These are phyloP conservation scores for Pygmarrhopalites habei DNA, from an alignment of 1,140 invertebrate species.

Conservation along the genomic window DNA sequence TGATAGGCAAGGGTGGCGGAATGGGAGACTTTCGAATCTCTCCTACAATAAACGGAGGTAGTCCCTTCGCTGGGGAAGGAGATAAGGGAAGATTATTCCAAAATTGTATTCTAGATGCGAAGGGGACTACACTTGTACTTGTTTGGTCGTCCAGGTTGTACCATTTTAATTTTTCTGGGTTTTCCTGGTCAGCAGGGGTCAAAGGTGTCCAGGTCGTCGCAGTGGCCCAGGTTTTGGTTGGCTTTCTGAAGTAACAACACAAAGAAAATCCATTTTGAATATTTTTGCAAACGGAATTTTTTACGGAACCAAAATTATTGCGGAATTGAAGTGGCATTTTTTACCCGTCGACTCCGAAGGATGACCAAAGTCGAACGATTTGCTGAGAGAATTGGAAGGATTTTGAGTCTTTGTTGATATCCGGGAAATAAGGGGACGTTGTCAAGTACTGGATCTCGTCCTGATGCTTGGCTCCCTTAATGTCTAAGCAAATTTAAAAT, in stretches of 20 bases:
- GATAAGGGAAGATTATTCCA: slow-evolving; percentile 1
- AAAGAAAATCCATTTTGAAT: not conserved
- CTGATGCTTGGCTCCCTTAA: slow-evolving; percentile 9
- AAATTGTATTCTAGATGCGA: not conserved
- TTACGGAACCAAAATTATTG: not conserved
- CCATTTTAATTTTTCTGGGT: too few species aligned
- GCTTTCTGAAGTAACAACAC: not conserved
- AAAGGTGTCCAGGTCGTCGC: not conserved
- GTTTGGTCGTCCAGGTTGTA: not conserved
- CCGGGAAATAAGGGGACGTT: slow-evolving; percentile 10
- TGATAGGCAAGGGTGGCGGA: not conserved
- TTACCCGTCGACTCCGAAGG: slow-evolving; percentile 32
- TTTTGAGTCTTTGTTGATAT: slow-evolving; percentile 21
- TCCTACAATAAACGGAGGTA: not conserved
- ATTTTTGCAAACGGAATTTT: not conserved
- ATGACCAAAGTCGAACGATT: slow-evolving; percentile 23
- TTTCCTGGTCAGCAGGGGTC: not conserved
- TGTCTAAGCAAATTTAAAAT: too few species aligned
- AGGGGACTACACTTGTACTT: not conserved
- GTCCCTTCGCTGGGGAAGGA: not conserved
- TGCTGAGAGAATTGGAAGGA: slow-evolving; percentile 18
- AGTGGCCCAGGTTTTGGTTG: not conserved
- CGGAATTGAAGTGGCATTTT: not conserved
- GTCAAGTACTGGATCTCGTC: slow-evolving; percentile 11
- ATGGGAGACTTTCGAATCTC: not conserved